phyloP scores from a whole-genome alignment of 2,113 vertebrate genomes.

The Toxotes jaculatrix region DNA sequence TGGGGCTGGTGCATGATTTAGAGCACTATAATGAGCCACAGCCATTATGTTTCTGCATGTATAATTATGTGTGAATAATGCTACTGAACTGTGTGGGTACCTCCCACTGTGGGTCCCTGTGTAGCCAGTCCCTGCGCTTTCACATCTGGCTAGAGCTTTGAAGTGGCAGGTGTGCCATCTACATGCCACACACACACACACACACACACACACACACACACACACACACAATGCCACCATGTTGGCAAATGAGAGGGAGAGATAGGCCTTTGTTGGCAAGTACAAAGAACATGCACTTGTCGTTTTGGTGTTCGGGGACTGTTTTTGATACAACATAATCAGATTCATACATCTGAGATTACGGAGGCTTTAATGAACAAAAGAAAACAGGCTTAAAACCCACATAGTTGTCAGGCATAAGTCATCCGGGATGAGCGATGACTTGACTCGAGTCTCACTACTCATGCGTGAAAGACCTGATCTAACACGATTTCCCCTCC shows the following conservation, averaged over 20 bases:
- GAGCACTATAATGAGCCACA: conserved; percentile 44
- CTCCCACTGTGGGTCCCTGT: conserved; percentile 66
- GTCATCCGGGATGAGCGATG: conserved; percentile 42
- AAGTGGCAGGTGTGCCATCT: conserved; percentile 79
- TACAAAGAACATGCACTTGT: conserved; percentile 62
- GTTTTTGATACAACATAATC: conserved; percentile 58
- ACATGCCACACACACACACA: conserved; percentile 46
- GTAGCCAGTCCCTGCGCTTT: conserved; percentile 53
- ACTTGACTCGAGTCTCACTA: conserved; percentile 38
- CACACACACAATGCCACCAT: background rate
- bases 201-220: conserved; percentile 30
- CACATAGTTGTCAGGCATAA: conserved; percentile 35
- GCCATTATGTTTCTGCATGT: conserved; percentile 59
- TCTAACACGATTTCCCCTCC: conserved; percentile 32
- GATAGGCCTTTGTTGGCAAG: conserved; percentile 42
- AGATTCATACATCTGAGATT: conserved; percentile 56
- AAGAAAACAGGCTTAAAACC: conserved; percentile 41
- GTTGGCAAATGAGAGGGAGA: conserved; percentile 32
- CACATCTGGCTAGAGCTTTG: conserved; percentile 75
- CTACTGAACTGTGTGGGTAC: conserved; percentile 58
- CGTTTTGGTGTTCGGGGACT: conserved; percentile 66
- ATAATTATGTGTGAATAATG: conserved; percentile 69
- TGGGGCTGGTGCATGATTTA: conserved; percentile 10
- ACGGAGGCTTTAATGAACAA: conserved; percentile 57
- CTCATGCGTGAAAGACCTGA: conserved; percentile 46